Evolutionary conservation across 1,140 invertebrate genomes (phyloP), one percentile per base, ranked within the genome.

Genomic region (Pachyrhynchus sulphureomaculatus): DNA sequence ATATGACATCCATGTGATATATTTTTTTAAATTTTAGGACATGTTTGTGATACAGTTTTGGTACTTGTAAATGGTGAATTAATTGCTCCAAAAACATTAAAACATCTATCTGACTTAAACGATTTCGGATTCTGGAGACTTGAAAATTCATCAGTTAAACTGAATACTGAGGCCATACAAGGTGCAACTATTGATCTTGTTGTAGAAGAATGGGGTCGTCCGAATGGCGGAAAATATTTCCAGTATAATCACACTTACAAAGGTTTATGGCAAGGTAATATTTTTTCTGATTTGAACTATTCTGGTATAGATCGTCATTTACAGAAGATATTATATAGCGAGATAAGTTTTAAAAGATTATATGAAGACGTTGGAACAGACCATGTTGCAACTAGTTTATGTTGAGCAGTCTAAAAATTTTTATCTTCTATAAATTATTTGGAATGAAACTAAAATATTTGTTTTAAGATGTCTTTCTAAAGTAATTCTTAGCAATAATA

Each of bases 191-290:
- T 84, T 26, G 81, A 84, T 58, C 69, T 86, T 17, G 47, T 86
- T 0, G 82, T 85, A 3, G 84, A 86, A 68, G 84, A 86, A 65
- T 76, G 78, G 55, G 83, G 82, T 0, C 66, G 84, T 34, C 78
- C 80, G n/a, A 84, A 86, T 68, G 85, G 76, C 73, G 81, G 80
- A 0, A 52, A 59, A 59, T 53, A 79, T 6, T 73, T 75, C 45
- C 66, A 76, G 56, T 78, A 66, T 41, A 68, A 68, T 42, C 59
- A 61, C 33, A 62, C 64, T 15, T 68, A 71, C 26, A 84, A 84
- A 75, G 84, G 83, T 64, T 61, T 81, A 8, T 76, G 78, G 63
- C 69, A 77, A 66, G 79, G 72, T 71, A 52, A 13, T 5, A 6
- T 4, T 21, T 10, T 3, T 0, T 23, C 10, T n/a, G 18, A 45